phyloP scores from a whole-genome alignment of 1,140 invertebrate genomes.

The Zaprionus capensis region DNA sequence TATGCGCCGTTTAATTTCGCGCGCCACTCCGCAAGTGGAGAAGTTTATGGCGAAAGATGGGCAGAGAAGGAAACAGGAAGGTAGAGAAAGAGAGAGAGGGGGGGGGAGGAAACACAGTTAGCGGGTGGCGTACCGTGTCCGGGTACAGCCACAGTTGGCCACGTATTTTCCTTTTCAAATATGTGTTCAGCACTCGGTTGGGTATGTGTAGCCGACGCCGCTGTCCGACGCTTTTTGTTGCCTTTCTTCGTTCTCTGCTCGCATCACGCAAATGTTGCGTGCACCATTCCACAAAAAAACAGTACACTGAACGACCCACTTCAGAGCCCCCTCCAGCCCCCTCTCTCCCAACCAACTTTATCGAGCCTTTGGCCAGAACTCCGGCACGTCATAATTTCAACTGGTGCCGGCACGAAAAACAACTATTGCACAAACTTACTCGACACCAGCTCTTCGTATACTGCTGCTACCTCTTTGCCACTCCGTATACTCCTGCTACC shows the following conservation, averaged over 20 bases:
- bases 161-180: constrained; percentile 82
- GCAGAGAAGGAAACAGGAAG: constrained; percentile 9
- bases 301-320: neutral
- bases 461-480: constrained; percentile 23
- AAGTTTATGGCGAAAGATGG: constrained; percentile 1
- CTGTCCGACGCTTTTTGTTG: constrained; percentile 19
- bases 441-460: constrained; percentile 60
- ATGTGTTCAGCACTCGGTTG: constrained; percentile 75
- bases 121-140: constrained; percentile 54
- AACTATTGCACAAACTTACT: constrained; percentile 67
- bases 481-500: constrained; percentile 33
- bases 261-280: constrained; percentile 81
- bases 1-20: constrained; percentile 74
- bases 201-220: constrained; percentile 27
- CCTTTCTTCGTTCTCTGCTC: constrained; percentile 19
- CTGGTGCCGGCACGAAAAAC: constrained; percentile 55
- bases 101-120: constrained; percentile 1
- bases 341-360: constrained; percentile 15
- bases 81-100: neutral
- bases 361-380: constrained; percentile 47
- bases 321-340: constrained; percentile 10
- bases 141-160: constrained; percentile 53
- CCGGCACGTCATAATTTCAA: constrained; percentile 79
- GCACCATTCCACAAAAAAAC: constrained; percentile 39
- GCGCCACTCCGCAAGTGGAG: constrained; percentile 45